Evolutionary conservation across 2,797 vertebrate genomes (phyloP).

Genomic region (Antrozous pallidus): DNA sequence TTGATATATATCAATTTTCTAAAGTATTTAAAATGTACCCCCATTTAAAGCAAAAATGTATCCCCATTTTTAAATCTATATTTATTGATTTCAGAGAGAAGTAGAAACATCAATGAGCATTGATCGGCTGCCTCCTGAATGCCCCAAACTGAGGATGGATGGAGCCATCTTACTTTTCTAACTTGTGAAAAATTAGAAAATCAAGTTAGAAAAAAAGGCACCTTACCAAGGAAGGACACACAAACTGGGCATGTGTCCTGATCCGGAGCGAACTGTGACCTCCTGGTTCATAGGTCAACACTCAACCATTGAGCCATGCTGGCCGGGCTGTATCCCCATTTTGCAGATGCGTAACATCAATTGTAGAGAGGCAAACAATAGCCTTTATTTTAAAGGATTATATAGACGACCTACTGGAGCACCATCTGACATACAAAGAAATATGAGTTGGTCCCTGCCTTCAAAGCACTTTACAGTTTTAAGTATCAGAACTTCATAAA

Average conservation of each 20-base stretch:
- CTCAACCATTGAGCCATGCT: too few relatives aligned
- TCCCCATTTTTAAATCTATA: neutral
- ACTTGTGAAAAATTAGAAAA: too few relatives aligned
- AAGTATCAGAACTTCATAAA: neutral
- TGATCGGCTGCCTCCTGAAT: too few relatives aligned
- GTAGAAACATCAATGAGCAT: too few relatives aligned
- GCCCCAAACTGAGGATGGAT: too few relatives aligned
- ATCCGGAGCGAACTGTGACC: too few relatives aligned
- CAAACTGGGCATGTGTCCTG: too few relatives aligned
- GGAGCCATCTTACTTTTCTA: too few relatives aligned
- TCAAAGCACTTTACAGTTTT: neutral
- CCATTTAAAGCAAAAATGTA: neutral
- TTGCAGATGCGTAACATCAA: neutral
- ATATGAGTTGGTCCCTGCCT: neutral
- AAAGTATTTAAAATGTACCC: neutral
- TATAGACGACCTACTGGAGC: neutral
- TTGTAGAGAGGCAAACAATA: neutral
- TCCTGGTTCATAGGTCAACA: too few relatives aligned
- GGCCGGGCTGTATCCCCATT: neutral
- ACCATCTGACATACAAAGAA: neutral
- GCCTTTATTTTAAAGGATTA: conserved; percentile 19
- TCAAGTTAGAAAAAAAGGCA: too few relatives aligned
- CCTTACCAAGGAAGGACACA: too few relatives aligned
- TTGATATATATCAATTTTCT: neutral
- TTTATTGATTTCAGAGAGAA: too few relatives aligned